phyloP scores from a whole-genome alignment of 2,113 vertebrate species.

The Eublepharis macularius region DNA sequence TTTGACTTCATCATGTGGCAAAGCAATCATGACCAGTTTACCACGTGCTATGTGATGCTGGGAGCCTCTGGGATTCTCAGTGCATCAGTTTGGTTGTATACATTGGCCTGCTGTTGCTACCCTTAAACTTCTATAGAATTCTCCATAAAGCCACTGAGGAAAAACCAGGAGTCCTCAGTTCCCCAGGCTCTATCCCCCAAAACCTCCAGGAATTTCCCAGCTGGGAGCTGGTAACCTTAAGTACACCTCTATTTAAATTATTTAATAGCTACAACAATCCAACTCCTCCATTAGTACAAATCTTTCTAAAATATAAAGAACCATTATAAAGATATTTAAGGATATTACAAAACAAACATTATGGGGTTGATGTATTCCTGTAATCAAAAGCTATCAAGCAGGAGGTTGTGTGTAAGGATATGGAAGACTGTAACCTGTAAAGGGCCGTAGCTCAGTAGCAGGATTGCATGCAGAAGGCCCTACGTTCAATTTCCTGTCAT shows the following conservation, averaged over 20 bases:
- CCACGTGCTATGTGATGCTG: too few species aligned
- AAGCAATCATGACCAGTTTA: not conserved
- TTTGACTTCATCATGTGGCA: not conserved
- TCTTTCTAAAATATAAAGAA: not conserved
- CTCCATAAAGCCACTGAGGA: not conserved
- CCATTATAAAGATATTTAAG: not conserved
- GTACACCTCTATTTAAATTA: not conserved
- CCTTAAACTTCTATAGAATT: not conserved
- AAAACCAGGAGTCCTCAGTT: not conserved
- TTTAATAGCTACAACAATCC: not conserved
- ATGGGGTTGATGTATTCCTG: not conserved
- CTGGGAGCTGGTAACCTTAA: too few species aligned
- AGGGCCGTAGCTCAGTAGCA: too few species aligned
- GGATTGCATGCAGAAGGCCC: too few species aligned
- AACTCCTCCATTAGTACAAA: too few species aligned
- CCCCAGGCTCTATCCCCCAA: not conserved
- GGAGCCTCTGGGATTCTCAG: not conserved
- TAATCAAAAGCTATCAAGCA: not conserved
- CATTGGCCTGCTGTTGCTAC: not conserved
- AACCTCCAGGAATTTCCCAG: not conserved
- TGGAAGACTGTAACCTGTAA: too few species aligned
- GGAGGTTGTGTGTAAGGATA: not conserved
- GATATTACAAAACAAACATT: not conserved
- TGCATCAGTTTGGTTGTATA: not conserved
- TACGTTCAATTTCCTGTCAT: too few species aligned